A percentile compares a stretch with the other conserved stretches of the same genome.
Conservation (phyloP, 1,140 invertebrate genomes). For the Listronotus bonariensis region DNA sequence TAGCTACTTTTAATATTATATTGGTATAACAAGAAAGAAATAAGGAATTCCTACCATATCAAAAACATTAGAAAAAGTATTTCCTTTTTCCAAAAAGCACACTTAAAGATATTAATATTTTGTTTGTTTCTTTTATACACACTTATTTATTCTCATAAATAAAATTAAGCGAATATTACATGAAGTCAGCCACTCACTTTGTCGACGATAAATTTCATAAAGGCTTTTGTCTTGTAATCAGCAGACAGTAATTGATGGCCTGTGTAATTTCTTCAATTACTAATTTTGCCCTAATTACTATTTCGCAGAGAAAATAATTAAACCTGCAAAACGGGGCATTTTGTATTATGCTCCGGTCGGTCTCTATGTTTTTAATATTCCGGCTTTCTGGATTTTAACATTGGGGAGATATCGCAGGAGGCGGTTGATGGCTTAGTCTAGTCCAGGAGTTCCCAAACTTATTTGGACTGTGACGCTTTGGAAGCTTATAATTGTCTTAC, state of each 20-base stretch:
- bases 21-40: too few relatives aligned
- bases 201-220: constrained; percentile 3
- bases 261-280: constrained; percentile 15
- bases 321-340: constrained; percentile 6
- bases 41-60: too few relatives aligned
- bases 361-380: constrained; percentile 1
- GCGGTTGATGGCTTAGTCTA: too few relatives aligned
- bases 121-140: neutral
- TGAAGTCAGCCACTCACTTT: neutral
- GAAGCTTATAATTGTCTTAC: too few relatives aligned
- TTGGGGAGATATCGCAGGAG: too few relatives aligned
- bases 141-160: neutral
- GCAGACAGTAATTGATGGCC: constrained; percentile 5
- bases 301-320: constrained; percentile 9
- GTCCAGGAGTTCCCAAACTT: too few relatives aligned
- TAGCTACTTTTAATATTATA: too few relatives aligned
- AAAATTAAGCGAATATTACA: too few relatives aligned
- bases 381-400: neutral
- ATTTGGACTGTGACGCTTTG: too few relatives aligned
- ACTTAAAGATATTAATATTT: too few relatives aligned
- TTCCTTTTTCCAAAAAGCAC: too few relatives aligned
- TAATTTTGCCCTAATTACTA: constrained; percentile 10
- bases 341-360: neutral
- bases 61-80: too few relatives aligned
- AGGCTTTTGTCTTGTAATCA: constrained; percentile 10